A percentile compares a stretch with the other conserved stretches of the same genome.
Evolutionary conservation across 2,888 invertebrate genomes (phyloP).

Genomic region (Orthonevra nobilis): DNA sequence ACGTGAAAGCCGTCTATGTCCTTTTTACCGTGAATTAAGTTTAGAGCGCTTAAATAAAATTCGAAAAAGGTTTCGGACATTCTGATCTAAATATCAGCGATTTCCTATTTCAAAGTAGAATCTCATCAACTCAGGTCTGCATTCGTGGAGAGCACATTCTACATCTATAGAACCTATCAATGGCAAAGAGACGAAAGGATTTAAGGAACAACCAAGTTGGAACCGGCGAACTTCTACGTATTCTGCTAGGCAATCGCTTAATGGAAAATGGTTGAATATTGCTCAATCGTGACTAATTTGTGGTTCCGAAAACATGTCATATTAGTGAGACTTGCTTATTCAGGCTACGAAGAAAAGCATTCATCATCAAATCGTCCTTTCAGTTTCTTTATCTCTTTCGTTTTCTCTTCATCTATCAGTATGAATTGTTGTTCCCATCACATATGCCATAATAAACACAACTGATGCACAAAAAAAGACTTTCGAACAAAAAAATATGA

Average conservation of each 20-base stretch:
- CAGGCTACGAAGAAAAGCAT: too few species aligned
- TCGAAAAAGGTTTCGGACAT: constrained; percentile 12
- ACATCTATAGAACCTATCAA: constrained; percentile 31
- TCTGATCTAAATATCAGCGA: not conserved
- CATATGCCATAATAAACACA: constrained; percentile 62
- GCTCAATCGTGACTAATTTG: not conserved
- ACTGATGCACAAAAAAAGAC: constrained; percentile 2
- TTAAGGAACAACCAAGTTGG: constrained; percentile 26
- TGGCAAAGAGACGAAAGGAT: constrained; percentile 29
- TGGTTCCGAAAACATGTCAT: not conserved
- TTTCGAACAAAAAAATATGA: constrained; percentile 51
- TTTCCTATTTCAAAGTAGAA: not conserved
- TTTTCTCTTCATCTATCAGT: constrained; percentile 8
- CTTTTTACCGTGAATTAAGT: constrained; percentile 45
- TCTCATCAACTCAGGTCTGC: too few species aligned
- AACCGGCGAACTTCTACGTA: constrained; percentile 38
- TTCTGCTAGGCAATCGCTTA: constrained; percentile 51
- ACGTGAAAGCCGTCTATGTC: constrained; percentile 3
- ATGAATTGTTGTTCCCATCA: constrained; percentile 39
- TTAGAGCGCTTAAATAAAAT: constrained; percentile 51
- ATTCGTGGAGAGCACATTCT: constrained; percentile 1
- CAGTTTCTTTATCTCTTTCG: too few species aligned
- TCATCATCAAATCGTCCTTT: too few species aligned
- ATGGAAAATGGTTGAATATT: constrained; percentile 39
- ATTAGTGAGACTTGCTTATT: too few species aligned